Conservation (phyloP, 2,797 vertebrate genomes). For the Sylvia borin region DNA sequence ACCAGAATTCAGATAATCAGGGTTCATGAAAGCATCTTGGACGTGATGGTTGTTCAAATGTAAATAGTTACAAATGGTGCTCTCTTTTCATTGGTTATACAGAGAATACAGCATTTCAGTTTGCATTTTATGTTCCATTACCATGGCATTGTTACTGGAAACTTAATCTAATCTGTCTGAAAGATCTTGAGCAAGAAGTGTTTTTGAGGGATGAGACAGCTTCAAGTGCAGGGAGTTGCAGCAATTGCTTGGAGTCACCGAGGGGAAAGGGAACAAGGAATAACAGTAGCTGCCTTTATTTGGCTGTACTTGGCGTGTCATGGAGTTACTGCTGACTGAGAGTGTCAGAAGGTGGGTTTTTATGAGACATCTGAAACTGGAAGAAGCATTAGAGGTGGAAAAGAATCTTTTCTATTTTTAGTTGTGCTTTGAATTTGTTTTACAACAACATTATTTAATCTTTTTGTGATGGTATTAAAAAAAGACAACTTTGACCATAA, state of each 20-base stretch:
- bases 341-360: neutral
- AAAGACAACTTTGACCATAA: neutral
- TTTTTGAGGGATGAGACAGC: neutral
- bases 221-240: neutral
- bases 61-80: neutral
- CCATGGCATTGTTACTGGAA: neutral
- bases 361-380: neutral
- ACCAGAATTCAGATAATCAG: neutral
- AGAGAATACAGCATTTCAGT: neutral
- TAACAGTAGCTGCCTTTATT: neutral
- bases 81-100: neutral
- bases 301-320: neutral
- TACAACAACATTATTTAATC: neutral
- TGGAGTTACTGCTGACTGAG: neutral
- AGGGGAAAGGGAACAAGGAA: neutral
- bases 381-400: neutral
- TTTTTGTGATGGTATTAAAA: neutral
- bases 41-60: neutral
- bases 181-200: constrained; percentile 5
- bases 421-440: neutral
- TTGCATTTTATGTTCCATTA: constrained; percentile 8
- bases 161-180: neutral
- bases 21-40: neutral
- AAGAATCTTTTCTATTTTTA: neutral
- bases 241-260: neutral